Evolutionary conservation across 2,888 invertebrate genomes (phyloP).

Genomic region (Clistopyga incitator): DNA sequence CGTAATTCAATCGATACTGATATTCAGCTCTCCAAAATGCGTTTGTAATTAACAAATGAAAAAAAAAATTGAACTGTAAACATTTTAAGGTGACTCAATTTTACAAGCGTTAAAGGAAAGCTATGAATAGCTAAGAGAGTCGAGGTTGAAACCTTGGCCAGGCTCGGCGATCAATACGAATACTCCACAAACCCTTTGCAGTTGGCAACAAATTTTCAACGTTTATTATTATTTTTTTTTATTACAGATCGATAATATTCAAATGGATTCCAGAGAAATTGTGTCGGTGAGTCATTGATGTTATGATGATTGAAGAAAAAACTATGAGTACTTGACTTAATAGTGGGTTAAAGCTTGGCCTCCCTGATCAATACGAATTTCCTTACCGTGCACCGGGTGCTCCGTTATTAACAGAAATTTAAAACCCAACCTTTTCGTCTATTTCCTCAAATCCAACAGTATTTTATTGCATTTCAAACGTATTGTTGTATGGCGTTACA

Average conservation of each 20-base stretch:
- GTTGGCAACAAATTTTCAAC: too few relatives aligned
- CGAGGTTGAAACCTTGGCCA: too few relatives aligned
- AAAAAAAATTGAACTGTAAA: too few relatives aligned
- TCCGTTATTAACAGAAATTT: not conserved
- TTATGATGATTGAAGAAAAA: not conserved
- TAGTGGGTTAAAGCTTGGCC: not conserved
- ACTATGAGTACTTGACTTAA: not conserved
- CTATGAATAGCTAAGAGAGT: not conserved
- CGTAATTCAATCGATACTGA: too few relatives aligned
- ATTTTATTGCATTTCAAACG: not conserved
- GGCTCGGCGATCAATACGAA: too few relatives aligned
- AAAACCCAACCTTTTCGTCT: not conserved
- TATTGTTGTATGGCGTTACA: not conserved
- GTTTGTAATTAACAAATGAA: too few relatives aligned
- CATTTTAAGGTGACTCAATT: not conserved
- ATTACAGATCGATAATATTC: too few relatives aligned
- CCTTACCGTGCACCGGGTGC: not conserved
- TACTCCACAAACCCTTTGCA: too few relatives aligned
- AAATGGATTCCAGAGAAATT: too few relatives aligned
- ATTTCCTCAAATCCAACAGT: not conserved
- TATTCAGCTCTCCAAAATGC: too few relatives aligned
- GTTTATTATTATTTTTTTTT: too few relatives aligned
- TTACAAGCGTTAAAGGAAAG: not conserved
- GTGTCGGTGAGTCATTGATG: not conserved
- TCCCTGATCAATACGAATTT: not conserved